A percentile compares a stretch with the other conserved stretches of the same genome.
Evolutionary conservation across 2,888 invertebrate species (phyloP).

Genomic region (Phaedon cochleariae): DNA sequence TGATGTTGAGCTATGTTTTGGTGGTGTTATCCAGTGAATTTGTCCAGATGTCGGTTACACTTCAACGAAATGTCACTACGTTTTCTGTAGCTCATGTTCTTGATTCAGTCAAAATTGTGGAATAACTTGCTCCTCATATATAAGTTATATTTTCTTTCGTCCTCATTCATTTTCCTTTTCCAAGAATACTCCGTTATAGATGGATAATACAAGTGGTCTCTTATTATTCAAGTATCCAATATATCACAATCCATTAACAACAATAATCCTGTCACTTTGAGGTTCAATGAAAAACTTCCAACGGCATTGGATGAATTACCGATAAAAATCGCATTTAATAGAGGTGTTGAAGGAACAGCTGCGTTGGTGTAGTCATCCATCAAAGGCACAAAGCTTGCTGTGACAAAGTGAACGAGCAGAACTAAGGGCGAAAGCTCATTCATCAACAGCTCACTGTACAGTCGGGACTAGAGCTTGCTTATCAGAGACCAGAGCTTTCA

Average conservation of each 20-base stretch:
- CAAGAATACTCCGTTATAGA: too few species aligned
- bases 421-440: constrained; percentile 57
- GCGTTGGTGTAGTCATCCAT: constrained; percentile 57
- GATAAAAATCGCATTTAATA: constrained; percentile 58
- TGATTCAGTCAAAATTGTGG: too few species aligned
- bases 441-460: constrained; percentile 58
- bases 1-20: too few species aligned
- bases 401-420: constrained; percentile 60
- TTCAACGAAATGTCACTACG: too few species aligned
- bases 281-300: constrained; percentile 38
- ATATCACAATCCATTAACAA: constrained; percentile 37
- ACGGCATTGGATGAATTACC: constrained; percentile 48
- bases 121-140: too few species aligned
- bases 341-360: constrained; percentile 58
- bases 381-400: constrained; percentile 59
- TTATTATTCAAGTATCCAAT: constrained; percentile 8
- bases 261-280: constrained; percentile 24
- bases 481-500: too few species aligned
- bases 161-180: too few species aligned
- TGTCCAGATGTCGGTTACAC: too few species aligned
- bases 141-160: too few species aligned
- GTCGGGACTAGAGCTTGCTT: constrained; percentile 48
- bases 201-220: too few species aligned
- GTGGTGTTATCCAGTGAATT: too few species aligned
- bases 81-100: too few species aligned